Base-by-base conservation (phyloP, 2,797 vertebrate genomes). In the Phoebastria nigripes region DNA sequence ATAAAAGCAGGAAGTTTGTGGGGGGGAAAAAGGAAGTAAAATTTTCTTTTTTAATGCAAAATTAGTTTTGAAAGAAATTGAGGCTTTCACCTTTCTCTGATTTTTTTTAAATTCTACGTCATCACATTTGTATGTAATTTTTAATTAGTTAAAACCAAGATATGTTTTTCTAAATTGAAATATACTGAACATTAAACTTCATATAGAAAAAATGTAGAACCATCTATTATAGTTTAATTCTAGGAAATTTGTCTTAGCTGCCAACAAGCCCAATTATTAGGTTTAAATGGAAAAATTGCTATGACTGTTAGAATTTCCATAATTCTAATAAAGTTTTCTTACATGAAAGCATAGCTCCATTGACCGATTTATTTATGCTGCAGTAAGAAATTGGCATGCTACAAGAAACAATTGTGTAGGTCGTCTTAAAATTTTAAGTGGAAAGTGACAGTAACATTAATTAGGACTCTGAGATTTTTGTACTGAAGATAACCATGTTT, bases 391-490 rank as follows among this genome's bases (percentile, higher is more conserved):
- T 29, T 87, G 92, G 51, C 31, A 21, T 35, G 63, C 74, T 73
- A 19, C 70, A 90, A 77, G 74, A 91, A 89, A 70, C 63, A 80
- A 44, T 73, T 82, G 78, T 94, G 93, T 93, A 87, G 70, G 81
- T 85, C 3, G 26, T 89, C 89, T 73, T 77, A 84, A 9, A 74
- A 31, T 87, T 94, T 87, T 76, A 87, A 93, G 62, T 90, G 52
- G 74, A 87, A 95, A 95, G 59, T 89, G 90, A 47, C 90, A 77
- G 70, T 90, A 44, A 56, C 52, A 21, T 93, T 87, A 89, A 89
- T 93, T 94, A 87, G 65, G 69, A 51, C 81, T 88, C 31, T 67
- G 81, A 89, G 83, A 76, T 82, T 82, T 84, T 84, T 63, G 46
- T 73, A 11, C 56, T 63, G 81, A 70, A 90, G 71, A 42, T 61